Evolutionary conservation across 2,113 vertebrate species (phyloP).

Genomic region (Pycnonotus jocosus): DNA sequence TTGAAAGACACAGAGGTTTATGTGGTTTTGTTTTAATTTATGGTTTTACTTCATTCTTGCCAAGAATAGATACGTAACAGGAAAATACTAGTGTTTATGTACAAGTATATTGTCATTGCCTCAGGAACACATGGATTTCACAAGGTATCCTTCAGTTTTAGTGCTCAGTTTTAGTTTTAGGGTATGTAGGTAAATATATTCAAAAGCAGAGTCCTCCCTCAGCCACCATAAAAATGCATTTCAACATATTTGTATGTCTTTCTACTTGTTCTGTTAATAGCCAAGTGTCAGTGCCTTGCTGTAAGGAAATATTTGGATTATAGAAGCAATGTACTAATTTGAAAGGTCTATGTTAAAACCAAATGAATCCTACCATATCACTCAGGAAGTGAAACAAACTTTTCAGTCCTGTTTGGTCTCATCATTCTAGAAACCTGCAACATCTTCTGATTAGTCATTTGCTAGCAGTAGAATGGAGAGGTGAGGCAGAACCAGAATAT

Average conservation of each 20-base stretch:
- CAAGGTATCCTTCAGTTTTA: neutral
- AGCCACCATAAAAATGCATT: neutral
- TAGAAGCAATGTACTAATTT: neutral
- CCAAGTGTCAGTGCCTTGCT: neutral
- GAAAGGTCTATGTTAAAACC: neutral
- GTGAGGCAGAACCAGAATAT: neutral
- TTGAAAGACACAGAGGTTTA: neutral
- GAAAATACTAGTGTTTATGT: neutral
- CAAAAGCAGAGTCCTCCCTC: neutral
- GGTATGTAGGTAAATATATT: neutral
- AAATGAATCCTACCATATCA: neutral
- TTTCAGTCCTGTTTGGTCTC: neutral
- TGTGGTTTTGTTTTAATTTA: neutral
- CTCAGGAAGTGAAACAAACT: neutral
- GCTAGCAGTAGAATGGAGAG: neutral
- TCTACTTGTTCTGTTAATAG: neutral
- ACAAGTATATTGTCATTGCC: neutral
- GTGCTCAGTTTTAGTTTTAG: too few species aligned
- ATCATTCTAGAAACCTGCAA: neutral
- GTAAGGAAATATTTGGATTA: neutral
- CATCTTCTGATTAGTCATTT: neutral
- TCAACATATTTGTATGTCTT: neutral
- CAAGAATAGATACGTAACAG: neutral
- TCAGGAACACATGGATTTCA: neutral
- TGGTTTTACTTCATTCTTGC: neutral